These are phyloP conservation scores for Antitype chi DNA, from an alignment of 2,888 invertebrate species.

Conservation along the genomic window DNA sequence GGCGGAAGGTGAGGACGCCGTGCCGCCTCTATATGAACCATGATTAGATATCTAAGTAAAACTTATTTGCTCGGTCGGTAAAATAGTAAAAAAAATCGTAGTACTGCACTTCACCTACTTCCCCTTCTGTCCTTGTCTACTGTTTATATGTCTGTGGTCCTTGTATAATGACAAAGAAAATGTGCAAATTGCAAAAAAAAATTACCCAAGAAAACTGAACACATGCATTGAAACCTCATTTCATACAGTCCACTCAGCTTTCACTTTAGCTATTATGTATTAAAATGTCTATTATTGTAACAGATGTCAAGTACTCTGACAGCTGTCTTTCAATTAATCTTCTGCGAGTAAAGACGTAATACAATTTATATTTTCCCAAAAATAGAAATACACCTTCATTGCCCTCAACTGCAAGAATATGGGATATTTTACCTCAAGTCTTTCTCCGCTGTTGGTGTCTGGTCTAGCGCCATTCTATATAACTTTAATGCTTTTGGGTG, in stretches of 20 bases:
- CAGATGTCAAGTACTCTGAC: constrained; percentile 2
- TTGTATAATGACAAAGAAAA: not conserved
- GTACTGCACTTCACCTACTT: not conserved
- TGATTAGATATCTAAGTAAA: not conserved
- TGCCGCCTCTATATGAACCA: no score
- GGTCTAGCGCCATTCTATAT: constrained; percentile 99
- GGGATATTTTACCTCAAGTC: constrained; percentile 93
- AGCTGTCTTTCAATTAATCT: not conserved
- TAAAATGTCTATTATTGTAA: not conserved
- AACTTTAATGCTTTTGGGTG: constrained; percentile 98
- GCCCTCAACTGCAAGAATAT: not conserved
- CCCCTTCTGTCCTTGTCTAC: not conserved
- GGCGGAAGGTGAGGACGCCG: no score
- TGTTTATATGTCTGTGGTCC: no score
- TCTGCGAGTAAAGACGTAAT: not conserved
- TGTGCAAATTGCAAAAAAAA: not conserved
- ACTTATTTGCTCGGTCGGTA: not conserved
- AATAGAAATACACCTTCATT: not conserved
- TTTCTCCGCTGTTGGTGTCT: constrained; percentile 97
- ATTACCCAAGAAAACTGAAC: not conserved
- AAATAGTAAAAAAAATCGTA: not conserved
- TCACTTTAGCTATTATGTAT: not conserved
- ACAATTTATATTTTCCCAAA: not conserved
- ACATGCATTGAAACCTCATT: not conserved
- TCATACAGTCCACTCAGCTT: not conserved